Evolutionary conservation across 2,888 invertebrate species (phyloP).

Genomic region (Notocelia uddmanniana): DNA sequence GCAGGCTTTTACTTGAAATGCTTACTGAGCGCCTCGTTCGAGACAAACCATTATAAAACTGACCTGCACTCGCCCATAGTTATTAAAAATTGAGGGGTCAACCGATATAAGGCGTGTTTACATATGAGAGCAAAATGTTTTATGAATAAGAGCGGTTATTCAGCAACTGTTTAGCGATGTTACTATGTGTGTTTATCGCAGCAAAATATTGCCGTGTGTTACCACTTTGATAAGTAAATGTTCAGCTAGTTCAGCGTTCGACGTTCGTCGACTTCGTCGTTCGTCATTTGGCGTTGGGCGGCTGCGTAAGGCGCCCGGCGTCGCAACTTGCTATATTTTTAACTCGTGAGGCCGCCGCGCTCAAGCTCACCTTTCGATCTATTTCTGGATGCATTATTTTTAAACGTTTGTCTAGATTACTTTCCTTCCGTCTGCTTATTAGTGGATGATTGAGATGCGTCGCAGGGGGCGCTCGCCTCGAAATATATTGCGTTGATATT

Average conservation of each 20-base stretch:
- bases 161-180: too few relatives aligned
- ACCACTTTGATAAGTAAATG: too few relatives aligned
- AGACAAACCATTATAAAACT: too few relatives aligned
- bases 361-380: slow-evolving; percentile 84
- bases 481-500: slow-evolving; percentile 77
- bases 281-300: slow-evolving; percentile 54
- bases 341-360: slow-evolving; percentile 78
- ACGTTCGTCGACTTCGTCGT: slow-evolving; percentile 51
- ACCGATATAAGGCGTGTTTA: too few relatives aligned
- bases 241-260: neutral
- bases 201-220: too few relatives aligned
- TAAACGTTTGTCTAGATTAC: slow-evolving; percentile 85
- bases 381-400: slow-evolving; percentile 79
- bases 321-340: slow-evolving; percentile 73
- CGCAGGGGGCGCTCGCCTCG: slow-evolving; percentile 81
- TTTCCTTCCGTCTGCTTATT: slow-evolving; percentile 84
- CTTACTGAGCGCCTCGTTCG: too few relatives aligned
- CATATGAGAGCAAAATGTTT: too few relatives aligned
- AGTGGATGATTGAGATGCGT: slow-evolving; percentile 84
- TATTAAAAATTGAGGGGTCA: too few relatives aligned
- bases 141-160: neutral
- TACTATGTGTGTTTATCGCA: too few relatives aligned
- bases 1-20: too few relatives aligned
- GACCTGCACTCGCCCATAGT: too few relatives aligned
- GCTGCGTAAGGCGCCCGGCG: slow-evolving; percentile 56